A percentile compares a stretch with the other conserved stretches of the same genome.
Evolutionary conservation across 2,797 vertebrate genomes (phyloP).

Genomic region (Vireo griseus): DNA sequence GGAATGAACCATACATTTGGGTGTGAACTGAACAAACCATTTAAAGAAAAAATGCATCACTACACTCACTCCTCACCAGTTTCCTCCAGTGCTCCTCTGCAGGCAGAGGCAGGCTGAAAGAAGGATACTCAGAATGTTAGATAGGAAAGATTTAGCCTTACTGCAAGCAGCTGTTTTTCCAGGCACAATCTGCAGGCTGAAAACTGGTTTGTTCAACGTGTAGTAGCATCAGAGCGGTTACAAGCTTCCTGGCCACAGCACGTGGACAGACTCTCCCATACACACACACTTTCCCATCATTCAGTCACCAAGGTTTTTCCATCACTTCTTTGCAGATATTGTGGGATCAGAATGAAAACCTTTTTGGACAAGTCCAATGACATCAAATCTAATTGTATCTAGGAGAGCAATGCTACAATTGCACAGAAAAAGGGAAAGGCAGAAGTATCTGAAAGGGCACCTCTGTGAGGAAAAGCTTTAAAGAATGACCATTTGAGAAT

Average conservation of each 20-base stretch:
- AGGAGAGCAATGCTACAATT: neutral
- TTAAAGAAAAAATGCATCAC: no score
- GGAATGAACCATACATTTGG: no score
- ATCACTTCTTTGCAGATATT: neutral
- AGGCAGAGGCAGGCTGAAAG: neutral
- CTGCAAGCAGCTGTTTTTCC: neutral
- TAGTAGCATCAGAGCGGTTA: neutral
- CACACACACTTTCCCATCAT: neutral
- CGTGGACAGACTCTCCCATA: neutral
- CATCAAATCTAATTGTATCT: neutral
- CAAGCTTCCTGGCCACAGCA: neutral
- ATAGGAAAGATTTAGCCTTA: neutral
- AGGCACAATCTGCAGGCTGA: neutral
- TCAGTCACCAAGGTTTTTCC: neutral
- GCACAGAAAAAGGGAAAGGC: neutral
- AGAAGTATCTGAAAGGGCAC: neutral
- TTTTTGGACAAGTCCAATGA: neutral
- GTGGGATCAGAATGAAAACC: neutral
- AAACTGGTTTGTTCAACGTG: neutral
- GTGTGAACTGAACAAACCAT: no score
- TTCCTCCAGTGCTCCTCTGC: neutral
- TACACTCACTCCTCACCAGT: neutral
- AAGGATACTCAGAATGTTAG: neutral
- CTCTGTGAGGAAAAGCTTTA: neutral
- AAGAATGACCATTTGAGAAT: neutral